Base-by-base conservation (phyloP, 2,888 invertebrate genomes). In the Hemithea aestivaria region DNA sequence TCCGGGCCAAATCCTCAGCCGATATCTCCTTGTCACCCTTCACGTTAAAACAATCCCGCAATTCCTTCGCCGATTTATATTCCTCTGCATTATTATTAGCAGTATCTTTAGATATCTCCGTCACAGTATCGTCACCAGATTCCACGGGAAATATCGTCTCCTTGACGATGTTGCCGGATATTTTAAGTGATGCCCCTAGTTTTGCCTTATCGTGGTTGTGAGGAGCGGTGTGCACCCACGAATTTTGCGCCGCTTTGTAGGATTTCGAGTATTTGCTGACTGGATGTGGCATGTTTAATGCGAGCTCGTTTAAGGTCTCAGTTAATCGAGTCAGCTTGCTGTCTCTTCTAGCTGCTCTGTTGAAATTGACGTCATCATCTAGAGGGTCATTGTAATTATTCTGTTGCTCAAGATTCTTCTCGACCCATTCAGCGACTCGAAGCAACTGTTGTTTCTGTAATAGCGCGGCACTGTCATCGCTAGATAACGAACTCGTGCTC, bases 401-500 rank as follows among this genome's bases (percentile, higher is more conserved):
- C 42, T 85, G 87, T 42, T 83, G 87, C 40, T 87, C 88, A 62
- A 90, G 68, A 56, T 90, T 92, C 53, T 90, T 90, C 66, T 92
- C 91, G 10, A 94, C 92, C 94, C 94, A 94, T 56, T 94, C 93
- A 0, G 93, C 93, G 7, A 94, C 93, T 52, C 92, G 83, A 10
- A 90, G 89, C 47, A 92, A 62, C 45, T 92, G 92, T 45, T 91
- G 91, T 11, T 90, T 89, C 35, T 90, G 88, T 37, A 91, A 54
- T 48, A 90, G 56, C 1, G 90, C 89, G 21, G 88, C 87, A 47
- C 88, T 88, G 35, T 88, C 88, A 33, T 88, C 88, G 44, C 88
- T 88, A 1, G 88, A 88, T 23, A 88, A 54, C 0, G 88, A 88
- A 51, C 88, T 88, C 1, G 87, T 87, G 44, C 88, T 88, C 46